These are phyloP conservation scores for Scelioninae gen. 1 DNA, from an alignment of 2,888 invertebrate species.

Conservation along the genomic window DNA sequence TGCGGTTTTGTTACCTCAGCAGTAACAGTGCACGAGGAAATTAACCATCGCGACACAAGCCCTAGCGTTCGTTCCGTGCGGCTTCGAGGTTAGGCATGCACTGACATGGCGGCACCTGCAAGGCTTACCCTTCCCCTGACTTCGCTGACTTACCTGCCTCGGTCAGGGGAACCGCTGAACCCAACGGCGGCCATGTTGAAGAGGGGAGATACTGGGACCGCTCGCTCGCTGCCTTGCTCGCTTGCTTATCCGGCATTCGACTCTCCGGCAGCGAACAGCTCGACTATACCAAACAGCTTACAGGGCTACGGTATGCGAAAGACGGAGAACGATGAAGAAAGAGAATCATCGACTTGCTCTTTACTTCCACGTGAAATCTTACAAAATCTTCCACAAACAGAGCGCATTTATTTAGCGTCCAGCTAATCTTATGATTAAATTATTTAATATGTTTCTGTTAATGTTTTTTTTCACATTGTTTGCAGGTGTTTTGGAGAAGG, in stretches of 20 bases:
- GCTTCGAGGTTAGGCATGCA: conserved; percentile 84
- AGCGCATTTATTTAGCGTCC: conserved; percentile 2
- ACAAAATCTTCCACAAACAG: conserved; percentile 41
- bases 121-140: conserved; percentile 81
- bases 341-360: conserved; percentile 75
- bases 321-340: no score
- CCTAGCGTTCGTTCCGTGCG: conserved; percentile 82
- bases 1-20: conserved; percentile 35
- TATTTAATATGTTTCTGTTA: conserved; percentile 4
- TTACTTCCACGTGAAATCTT: conserved; percentile 59
- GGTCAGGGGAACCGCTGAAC: conserved; percentile 79
- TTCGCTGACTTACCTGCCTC: conserved; percentile 75
- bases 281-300: conserved; percentile 78
- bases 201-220: conserved; percentile 77
- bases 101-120: conserved; percentile 85
- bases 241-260: conserved; percentile 76
- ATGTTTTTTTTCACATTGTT: background rate
- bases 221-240: conserved; percentile 48
- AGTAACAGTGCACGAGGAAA: conserved; percentile 67
- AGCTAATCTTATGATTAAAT: conserved; percentile 22
- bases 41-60: conserved; percentile 75
- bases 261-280: conserved; percentile 76
- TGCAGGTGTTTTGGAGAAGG: background rate
- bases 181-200: conserved; percentile 83
- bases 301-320: conserved; percentile 77